Evolutionary conservation across 2,797 vertebrate genomes (phyloP).

Genomic region (Pseudomugil gertrudae): DNA sequence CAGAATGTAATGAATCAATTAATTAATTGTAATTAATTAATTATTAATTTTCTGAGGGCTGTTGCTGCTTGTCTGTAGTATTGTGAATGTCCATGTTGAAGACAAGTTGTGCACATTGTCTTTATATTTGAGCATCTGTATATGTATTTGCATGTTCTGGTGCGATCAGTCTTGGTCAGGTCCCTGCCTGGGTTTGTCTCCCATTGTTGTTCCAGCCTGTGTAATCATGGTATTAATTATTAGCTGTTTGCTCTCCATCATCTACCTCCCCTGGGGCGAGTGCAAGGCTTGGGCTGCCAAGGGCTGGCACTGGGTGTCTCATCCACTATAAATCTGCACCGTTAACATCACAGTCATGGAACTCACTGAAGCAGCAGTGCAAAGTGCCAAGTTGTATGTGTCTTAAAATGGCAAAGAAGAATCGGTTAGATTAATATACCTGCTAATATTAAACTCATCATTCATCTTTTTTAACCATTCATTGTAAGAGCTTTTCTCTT

Average conservation of each 20-base stretch:
- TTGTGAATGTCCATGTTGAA: conserved; percentile 10
- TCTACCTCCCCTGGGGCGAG: conserved; percentile 74
- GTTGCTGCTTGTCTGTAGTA: conserved; percentile 5
- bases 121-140: conserved; percentile 59
- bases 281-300: conserved; percentile 73
- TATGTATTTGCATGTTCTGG: conserved; percentile 61
- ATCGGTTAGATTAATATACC: conserved; percentile 3
- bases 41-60: conserved; percentile 36
- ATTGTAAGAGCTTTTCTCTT: neutral
- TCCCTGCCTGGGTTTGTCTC: conserved; percentile 74
- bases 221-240: conserved; percentile 86
- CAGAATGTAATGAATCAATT: conserved; percentile 33
- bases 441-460: conserved; percentile 1
- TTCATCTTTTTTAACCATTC: neutral
- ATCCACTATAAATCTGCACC: conserved; percentile 75
- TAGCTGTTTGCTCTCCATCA: conserved; percentile 86
- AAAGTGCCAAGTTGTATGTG: conserved; percentile 12
- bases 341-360: conserved; percentile 65
- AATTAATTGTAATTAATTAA: too few species aligned
- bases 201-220: conserved; percentile 81
- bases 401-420: conserved; percentile 10
- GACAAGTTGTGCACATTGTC: conserved; percentile 11
- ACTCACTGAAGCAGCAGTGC: conserved; percentile 41
- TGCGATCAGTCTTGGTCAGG: conserved; percentile 82
- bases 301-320: conserved; percentile 72